Conservation (phyloP, 2,797 vertebrate species). For the Fundulus diaphanus region DNA sequence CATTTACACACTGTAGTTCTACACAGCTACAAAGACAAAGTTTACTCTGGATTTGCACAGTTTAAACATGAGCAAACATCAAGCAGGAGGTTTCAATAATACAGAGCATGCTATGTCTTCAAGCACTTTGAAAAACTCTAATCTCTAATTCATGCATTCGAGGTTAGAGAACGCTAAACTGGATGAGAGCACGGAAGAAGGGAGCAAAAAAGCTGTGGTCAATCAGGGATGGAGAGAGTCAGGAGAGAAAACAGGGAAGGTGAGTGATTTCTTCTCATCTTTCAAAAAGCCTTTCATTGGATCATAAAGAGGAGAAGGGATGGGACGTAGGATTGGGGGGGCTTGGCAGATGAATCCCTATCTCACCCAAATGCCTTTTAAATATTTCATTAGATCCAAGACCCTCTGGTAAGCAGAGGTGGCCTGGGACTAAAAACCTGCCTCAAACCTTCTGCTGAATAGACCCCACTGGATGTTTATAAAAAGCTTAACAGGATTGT, state of each 20-base stretch:
- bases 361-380: constrained; percentile 60
- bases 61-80: constrained; percentile 36
- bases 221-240: constrained; percentile 19
- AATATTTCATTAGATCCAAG: constrained; percentile 50
- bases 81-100: constrained; percentile 29
- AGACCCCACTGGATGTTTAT: neutral
- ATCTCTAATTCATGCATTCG: constrained; percentile 65
- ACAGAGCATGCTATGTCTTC: constrained; percentile 40
- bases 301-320: constrained; percentile 22
- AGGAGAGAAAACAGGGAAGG: constrained; percentile 18
- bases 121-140: constrained; percentile 37
- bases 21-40: constrained; percentile 2
- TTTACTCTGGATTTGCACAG: constrained; percentile 21
- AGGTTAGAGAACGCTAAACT: constrained; percentile 42
- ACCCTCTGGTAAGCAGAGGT: constrained; percentile 12
- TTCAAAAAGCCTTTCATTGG: constrained; percentile 48
- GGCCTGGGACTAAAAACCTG: neutral
- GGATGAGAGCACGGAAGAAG: constrained; percentile 25
- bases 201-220: constrained; percentile 4
- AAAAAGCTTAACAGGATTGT: neutral
- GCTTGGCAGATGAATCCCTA: constrained; percentile 47
- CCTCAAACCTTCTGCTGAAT: neutral
- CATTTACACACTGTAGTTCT: neutral
- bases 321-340: constrained; percentile 20
- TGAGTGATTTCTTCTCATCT: constrained; percentile 45